phyloP scores from a whole-genome alignment of 2,113 vertebrate species.

The Bambusicola thoracicus region DNA sequence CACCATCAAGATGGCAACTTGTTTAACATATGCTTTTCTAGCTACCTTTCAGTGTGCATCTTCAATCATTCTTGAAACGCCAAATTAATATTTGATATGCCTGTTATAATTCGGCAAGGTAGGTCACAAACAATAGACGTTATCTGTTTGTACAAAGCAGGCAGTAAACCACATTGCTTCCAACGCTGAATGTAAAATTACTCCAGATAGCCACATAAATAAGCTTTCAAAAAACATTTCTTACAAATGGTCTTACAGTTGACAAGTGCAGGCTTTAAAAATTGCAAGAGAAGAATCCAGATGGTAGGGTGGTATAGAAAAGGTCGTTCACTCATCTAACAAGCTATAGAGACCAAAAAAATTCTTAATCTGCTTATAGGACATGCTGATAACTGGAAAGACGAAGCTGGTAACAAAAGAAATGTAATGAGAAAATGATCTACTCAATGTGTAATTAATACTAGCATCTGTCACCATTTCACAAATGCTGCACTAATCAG shows the following conservation, averaged over 20 bases:
- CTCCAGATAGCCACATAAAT: background rate
- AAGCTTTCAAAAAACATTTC: background rate
- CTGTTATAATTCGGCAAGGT: background rate
- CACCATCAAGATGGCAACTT: background rate
- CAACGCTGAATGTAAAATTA: background rate
- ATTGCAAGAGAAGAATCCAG: slow-evolving; percentile 11
- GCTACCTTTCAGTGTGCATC: background rate
- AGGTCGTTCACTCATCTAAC: background rate
- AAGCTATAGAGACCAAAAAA: background rate
- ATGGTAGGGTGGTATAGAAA: background rate
- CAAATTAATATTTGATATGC: background rate
- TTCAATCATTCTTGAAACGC: background rate
- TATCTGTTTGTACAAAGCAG: background rate
- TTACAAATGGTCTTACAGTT: background rate
- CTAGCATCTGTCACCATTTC: slow-evolving; percentile 66
- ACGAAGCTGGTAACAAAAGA: slow-evolving; percentile 51
- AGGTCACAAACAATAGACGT: background rate
- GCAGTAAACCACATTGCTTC: background rate
- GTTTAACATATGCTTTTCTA: background rate
- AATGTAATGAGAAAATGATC: slow-evolving; percentile 44
- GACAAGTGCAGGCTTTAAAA: background rate
- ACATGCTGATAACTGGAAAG: slow-evolving; percentile 6
- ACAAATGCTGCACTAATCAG: slow-evolving; percentile 22
- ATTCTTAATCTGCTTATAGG: slow-evolving; percentile 39
- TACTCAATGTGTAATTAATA: slow-evolving; percentile 53